These are phyloP conservation scores for Hybos culiciformis DNA, from an alignment of 2,888 invertebrate genomes.

Conservation along the genomic window DNA sequence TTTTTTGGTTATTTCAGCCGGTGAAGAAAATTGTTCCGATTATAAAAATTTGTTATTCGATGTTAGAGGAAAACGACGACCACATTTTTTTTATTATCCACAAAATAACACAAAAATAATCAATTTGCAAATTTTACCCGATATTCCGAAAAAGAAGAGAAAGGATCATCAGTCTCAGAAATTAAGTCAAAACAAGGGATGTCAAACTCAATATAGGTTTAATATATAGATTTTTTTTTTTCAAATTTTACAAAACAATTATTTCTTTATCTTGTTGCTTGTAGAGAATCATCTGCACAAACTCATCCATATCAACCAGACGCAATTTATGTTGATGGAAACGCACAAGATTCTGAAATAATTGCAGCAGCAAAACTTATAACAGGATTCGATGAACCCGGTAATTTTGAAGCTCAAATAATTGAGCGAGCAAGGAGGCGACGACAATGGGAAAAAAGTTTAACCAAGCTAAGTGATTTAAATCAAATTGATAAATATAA, in stretches of 20 bases:
- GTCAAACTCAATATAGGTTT: constrained; percentile 13
- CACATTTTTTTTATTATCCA: constrained; percentile 18
- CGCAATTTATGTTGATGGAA: constrained; percentile 15
- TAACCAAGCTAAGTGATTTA: constrained; percentile 41
- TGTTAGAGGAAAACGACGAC: constrained; percentile 22
- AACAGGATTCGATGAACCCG: constrained; percentile 24
- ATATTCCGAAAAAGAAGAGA: background rate
- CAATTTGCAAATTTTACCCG: background rate
- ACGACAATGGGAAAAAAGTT: constrained; percentile 45
- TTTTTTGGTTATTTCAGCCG: background rate
- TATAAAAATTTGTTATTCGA: constrained; percentile 16
- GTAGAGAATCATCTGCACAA: constrained; percentile 32
- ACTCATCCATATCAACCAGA: constrained; percentile 29
- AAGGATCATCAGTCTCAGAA: background rate
- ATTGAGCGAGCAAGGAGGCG: constrained; percentile 56
- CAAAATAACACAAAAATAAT: background rate
- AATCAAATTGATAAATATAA: constrained; percentile 46
- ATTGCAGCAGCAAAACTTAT: constrained; percentile 25
- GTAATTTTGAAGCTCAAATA: constrained; percentile 37
- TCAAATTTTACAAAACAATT: no score
- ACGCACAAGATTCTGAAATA: constrained; percentile 23
- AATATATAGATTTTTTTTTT: background rate
- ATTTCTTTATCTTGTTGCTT: background rate
- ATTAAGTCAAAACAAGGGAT: constrained; percentile 3
- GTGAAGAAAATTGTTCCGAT: background rate